Evolutionary conservation across 2,797 vertebrate species (phyloP), one percentile per base, ranked within the genome.

Genomic region (Chanos chanos): DNA sequence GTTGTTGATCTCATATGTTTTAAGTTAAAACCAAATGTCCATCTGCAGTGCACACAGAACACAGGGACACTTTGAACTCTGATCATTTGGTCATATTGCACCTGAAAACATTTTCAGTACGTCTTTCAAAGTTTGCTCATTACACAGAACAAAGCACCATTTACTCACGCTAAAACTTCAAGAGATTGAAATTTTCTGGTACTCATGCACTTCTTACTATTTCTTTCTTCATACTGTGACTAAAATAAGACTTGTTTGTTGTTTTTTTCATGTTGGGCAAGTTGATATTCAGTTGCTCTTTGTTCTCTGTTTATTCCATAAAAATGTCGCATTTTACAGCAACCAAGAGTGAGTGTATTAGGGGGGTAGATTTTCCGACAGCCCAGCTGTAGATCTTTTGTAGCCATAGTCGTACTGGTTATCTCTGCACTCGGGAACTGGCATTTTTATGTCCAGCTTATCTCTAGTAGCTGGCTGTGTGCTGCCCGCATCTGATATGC

Each of bases 1-100:
- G 67, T 56, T 28, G 37, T 72, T 74, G 53, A 39, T 45, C 39
- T 64, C 3, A 9, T 56, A 66, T 81, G 71, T 81, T 77, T 79
- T 69, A 58, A 74, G 72, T 79, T 51, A 72, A 45, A 75, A 69
- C 70, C 75, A 62, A 77, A 66, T 59, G 67, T 28, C 59, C 61
- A 43, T 65, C 67, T 74, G 74, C 45, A 34, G 28, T 68, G 57
- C 40, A 21, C 67, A 21, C 61, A 72, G 69, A 81, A 7, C 44
- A 19, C 19, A 10, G 28, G 27, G 19, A 66, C 9, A 66, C 7
- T 48, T 66, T 68, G 70, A 68, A 68, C 83, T 88, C 86, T 86
- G 80, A 86, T 84, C 75, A 13, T 25, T 51, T 72, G 61, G 45
- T 66, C 39, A 31, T 50, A 55, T n/a, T 30, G 27, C 30, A 30